phyloP scores from a whole-genome alignment of 2,113 vertebrate species.

The Elephantulus edwardii region DNA sequence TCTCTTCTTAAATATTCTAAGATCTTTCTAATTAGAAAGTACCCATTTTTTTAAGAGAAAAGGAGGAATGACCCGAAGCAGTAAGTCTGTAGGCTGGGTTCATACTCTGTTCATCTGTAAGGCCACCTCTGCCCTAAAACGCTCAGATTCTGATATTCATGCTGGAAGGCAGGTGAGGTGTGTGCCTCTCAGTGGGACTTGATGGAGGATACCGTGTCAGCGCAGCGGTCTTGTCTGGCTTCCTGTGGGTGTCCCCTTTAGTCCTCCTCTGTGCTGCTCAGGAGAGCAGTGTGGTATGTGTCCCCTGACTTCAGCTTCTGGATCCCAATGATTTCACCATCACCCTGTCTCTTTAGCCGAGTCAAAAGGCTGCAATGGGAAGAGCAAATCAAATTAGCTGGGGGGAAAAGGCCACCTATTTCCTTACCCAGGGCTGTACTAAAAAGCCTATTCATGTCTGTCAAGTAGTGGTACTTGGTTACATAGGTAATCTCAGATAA shows the following conservation, averaged over 20 bases:
- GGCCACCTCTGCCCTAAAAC: neutral
- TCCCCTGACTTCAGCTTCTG: constrained; percentile 62
- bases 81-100: neutral
- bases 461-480: neutral
- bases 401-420: neutral
- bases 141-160: neutral
- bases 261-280: constrained; percentile 82
- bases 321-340: constrained; percentile 76
- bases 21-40: constrained; percentile 32
- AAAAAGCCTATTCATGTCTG: neutral
- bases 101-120: neutral
- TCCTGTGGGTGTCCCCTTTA: neutral
- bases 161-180: neutral
- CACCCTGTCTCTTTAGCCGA: neutral
- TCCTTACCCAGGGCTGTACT: neutral
- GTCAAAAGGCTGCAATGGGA: constrained; percentile 72
- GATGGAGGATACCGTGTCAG: neutral
- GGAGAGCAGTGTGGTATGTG: constrained; percentile 68
- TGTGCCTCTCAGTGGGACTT: neutral
- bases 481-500: too few relatives aligned
- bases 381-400: neutral
- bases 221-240: neutral
- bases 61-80: neutral
- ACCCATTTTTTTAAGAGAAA: neutral
- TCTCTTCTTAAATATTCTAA: neutral